These are phyloP conservation scores for Drosophila differens DNA, from an alignment of 2,888 invertebrate genomes.

Conservation along the genomic window DNA sequence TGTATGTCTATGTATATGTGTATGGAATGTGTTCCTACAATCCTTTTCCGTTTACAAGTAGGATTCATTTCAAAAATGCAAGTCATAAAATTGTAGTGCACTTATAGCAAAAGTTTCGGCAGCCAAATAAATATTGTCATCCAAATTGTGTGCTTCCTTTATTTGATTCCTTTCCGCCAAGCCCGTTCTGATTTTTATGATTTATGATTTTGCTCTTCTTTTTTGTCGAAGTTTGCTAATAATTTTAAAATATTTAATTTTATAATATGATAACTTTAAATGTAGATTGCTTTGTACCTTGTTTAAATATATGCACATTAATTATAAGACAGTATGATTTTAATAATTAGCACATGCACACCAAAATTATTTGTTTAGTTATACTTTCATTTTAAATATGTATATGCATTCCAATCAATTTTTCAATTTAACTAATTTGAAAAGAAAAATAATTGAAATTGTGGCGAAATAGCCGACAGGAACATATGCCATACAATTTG, in stretches of 20 bases:
- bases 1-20: neutral
- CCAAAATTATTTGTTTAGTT: constrained; percentile 1
- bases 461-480: constrained; percentile 41
- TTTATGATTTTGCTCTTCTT: neutral
- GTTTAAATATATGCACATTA: neutral
- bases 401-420: constrained; percentile 16
- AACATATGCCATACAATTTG: constrained; percentile 50
- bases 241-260: neutral
- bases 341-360: neutral
- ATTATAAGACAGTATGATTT: neutral
- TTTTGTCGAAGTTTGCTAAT: neutral
- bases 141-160: neutral
- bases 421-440: constrained; percentile 23
- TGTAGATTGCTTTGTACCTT: neutral
- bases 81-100: neutral
- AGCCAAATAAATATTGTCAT: neutral
- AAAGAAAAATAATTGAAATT: constrained; percentile 46
- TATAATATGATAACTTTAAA: neutral
- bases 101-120: neutral
- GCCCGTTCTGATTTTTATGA: neutral
- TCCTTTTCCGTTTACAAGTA: constrained; percentile 22
- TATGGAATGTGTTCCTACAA: constrained; percentile 35
- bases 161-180: neutral
- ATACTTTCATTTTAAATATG: neutral
- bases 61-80: constrained; percentile 9